phyloP scores from a whole-genome alignment of 2,888 invertebrate genomes.

The Microchrysa polita region DNA sequence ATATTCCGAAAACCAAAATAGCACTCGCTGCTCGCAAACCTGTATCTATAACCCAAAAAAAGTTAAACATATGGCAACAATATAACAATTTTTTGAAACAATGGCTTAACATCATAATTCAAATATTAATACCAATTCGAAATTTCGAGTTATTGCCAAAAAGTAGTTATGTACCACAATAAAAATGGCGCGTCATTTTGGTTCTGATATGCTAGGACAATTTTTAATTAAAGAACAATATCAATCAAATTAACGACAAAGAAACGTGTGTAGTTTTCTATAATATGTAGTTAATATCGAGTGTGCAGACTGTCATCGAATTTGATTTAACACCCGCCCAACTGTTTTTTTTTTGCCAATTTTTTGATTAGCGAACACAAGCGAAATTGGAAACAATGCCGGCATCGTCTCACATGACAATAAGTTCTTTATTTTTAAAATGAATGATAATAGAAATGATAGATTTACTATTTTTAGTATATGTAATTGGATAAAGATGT shows the following conservation, averaged over 20 bases:
- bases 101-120: no score
- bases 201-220: not conserved
- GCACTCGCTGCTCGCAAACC: not conserved
- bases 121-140: no score
- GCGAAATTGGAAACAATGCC: no score
- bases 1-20: not conserved
- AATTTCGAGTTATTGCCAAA: no score
- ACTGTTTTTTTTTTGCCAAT: no score
- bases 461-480: no score
- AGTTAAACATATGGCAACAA: not conserved
- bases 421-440: no score
- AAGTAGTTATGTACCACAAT: no score
- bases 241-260: slow-evolving; percentile 6
- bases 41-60: not conserved
- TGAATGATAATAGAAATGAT: no score
- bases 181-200: not conserved
- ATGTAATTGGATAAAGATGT: no score
- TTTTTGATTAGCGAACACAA: no score
- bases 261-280: not conserved
- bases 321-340: not conserved
- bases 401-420: no score
- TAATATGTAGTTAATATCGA: not conserved
- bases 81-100: not conserved
- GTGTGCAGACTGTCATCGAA: not conserved
- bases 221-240: slow-evolving; percentile 4